Conservation (phyloP, 1,140 invertebrate genomes). For the Zaprionus lachaisei region DNA sequence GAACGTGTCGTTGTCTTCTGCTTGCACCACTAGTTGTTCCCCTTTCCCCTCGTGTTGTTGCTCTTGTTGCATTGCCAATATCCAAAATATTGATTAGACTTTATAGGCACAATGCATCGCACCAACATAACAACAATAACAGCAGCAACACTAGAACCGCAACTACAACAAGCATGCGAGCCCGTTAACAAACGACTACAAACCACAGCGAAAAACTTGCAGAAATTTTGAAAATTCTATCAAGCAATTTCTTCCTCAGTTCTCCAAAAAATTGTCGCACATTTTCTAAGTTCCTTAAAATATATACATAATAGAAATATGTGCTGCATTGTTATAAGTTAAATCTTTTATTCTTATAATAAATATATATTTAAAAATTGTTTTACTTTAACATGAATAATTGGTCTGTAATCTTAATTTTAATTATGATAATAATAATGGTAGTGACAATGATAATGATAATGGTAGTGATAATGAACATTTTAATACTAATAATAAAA, state of each 20-base stretch:
- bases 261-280: neutral
- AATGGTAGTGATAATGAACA: no score
- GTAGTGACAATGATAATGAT: no score
- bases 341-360: neutral
- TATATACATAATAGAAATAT: no score
- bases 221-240: neutral
- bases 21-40: conserved; percentile 27
- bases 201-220: conserved; percentile 26
- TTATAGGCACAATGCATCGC: conserved; percentile 32
- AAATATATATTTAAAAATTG: no score
- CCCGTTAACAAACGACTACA: conserved; percentile 29
- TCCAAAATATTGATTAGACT: conserved; percentile 76
- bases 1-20: conserved; percentile 51
- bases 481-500: no score
- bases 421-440: no score
- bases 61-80: conserved; percentile 66
- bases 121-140: neutral
- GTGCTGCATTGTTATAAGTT: neutral
- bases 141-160: neutral
- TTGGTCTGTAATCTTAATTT: no score
- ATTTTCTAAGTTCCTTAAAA: no score
- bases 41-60: conserved; percentile 12
- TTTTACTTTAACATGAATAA: no score
- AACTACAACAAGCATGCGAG: neutral
- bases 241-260: neutral